Conservation (phyloP, 2,113 vertebrate genomes). For the Tricholaema leucomelas region DNA sequence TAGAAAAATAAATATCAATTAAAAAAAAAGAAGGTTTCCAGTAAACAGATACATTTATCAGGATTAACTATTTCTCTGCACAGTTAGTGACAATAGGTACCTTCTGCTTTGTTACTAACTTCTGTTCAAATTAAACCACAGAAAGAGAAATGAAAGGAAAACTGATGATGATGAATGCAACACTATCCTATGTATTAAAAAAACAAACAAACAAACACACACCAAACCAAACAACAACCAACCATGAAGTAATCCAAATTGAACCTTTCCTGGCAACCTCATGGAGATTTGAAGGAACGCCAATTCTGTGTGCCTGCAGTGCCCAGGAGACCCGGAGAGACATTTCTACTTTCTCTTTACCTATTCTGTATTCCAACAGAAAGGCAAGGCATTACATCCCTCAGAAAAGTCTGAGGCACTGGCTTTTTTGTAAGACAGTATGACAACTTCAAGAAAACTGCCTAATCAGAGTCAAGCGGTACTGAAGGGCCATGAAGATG, state of each 20-base stretch:
- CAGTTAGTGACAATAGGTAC: not conserved
- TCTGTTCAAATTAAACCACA: slow-evolving; percentile 45
- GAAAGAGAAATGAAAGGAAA: not conserved
- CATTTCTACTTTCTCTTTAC: not conserved
- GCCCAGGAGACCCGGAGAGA: not conserved
- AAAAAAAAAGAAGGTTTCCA: slow-evolving; percentile 54
- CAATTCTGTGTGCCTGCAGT: not conserved
- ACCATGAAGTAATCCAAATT: not conserved
- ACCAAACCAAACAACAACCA: no score
- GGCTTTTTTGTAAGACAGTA: not conserved
- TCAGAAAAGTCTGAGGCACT: not conserved
- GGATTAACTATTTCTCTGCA: slow-evolving; percentile 44
- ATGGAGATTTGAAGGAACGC: not conserved
- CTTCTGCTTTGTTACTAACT: slow-evolving; percentile 4
- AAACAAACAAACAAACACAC: no score
- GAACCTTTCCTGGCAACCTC: not conserved
- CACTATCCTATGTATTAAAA: not conserved
- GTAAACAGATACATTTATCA: slow-evolving; percentile 56
- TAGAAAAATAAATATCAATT: slow-evolving; percentile 54
- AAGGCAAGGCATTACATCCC: not conserved
- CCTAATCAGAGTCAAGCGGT: not conserved
- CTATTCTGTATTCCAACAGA: not conserved
- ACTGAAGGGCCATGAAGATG: no score
- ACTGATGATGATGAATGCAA: not conserved
- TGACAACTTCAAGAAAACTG: not conserved